Evolutionary conservation across 2,888 invertebrate genomes (phyloP), one percentile per base, ranked within the genome.

Genomic region (Parelbella ahira): DNA sequence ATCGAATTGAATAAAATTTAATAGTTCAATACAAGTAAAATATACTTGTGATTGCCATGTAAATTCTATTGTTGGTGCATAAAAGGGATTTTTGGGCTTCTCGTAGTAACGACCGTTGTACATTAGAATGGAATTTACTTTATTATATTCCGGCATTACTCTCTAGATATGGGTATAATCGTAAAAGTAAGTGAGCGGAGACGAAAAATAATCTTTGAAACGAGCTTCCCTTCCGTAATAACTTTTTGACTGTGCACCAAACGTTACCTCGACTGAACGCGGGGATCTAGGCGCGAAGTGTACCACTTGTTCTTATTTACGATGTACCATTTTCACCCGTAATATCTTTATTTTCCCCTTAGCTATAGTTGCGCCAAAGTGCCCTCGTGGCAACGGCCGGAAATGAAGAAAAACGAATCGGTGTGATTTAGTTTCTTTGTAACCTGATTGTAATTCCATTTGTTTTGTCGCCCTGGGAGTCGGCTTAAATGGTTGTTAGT

Each of bases 241-340:
- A 43, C 41, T 51, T 53, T 56, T 54, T 53, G 51, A 52, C 56
- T 53, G 50, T 54, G 50, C 60, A 56, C 45, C 33, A 37, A 39
- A 46, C 36, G 54, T 51, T 58, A 39, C 54, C 51, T 54, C 53
- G 3, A 32, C 18, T 51, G 46, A 56, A 53, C 43, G 54, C 56
- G 58, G 54, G 56, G 49, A 51, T 51, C 54, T 56, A 56, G 56
- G 59, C 62, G 64, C 53, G 57, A 67, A 69, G 60, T 65, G 57
- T 51, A 54, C 58, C 66, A 69, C 72, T 72, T 61, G 56, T 53
- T 51, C 52, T 76, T 79, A 79, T 79, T 78, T 79, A 79, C 68
- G 64, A 62, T 56, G 61, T 56, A 58, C 68, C 66, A 71, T 74
- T 79, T 71, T 63, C 67, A 56, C 54, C 53, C 53, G 63, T 61